These are phyloP conservation scores for Poeciliopsis prolifica DNA, from an alignment of 2,113 vertebrate genomes.

Conservation along the genomic window DNA sequence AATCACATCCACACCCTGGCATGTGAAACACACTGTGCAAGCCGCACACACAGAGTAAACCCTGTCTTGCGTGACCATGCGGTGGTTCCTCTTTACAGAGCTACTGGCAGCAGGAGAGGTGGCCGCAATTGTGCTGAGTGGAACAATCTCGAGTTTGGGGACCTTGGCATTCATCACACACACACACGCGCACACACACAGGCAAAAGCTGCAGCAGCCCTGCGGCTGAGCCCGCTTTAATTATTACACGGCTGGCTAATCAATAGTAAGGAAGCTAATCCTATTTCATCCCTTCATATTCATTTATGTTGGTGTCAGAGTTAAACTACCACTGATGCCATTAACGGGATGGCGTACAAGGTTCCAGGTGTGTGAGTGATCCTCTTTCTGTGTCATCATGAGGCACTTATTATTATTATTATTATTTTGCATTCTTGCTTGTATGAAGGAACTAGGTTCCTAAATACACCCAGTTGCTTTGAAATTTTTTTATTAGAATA, in stretches of 20 bases:
- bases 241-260: slow-evolving; percentile 69
- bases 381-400: neutral
- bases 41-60: slow-evolving; percentile 23
- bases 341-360: slow-evolving; percentile 18
- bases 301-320: slow-evolving; percentile 61
- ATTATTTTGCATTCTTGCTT: neutral
- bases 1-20: neutral
- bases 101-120: slow-evolving; percentile 31
- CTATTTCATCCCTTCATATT: slow-evolving; percentile 72
- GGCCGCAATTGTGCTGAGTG: slow-evolving; percentile 65
- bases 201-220: slow-evolving; percentile 55
- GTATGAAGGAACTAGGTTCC: no score
- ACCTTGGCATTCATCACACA: slow-evolving; percentile 64
- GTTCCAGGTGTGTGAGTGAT: neutral
- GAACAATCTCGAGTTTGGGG: slow-evolving; percentile 56
- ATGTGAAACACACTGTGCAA: slow-evolving; percentile 7
- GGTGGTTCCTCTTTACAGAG: slow-evolving; percentile 8
- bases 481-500: no score
- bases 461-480: no score
- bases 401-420: no score
- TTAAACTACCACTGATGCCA: slow-evolving; percentile 37
- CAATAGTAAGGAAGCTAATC: slow-evolving; percentile 72
- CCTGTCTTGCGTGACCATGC: slow-evolving; percentile 41
- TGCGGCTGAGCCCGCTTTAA: slow-evolving; percentile 66
- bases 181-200: slow-evolving; percentile 27